phyloP scores from a whole-genome alignment of 2,113 vertebrate genomes.

The Hemichromis elongatus region DNA sequence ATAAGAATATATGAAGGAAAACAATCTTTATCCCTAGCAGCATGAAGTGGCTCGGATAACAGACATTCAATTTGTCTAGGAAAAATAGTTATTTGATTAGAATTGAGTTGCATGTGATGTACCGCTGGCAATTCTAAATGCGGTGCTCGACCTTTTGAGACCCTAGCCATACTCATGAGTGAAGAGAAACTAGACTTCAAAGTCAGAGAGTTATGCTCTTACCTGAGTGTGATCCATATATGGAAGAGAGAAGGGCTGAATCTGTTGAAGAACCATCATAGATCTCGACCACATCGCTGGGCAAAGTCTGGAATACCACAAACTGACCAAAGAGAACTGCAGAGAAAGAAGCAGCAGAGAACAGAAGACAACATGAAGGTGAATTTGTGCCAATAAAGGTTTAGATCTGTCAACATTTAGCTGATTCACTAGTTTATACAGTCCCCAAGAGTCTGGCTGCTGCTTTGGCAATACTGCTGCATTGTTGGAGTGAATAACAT shows the following conservation, averaged over 20 bases:
- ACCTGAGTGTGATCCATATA: slow-evolving; percentile 97
- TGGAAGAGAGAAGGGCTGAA: slow-evolving; percentile 88
- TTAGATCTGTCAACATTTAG: background rate
- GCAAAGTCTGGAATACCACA: slow-evolving; percentile 94
- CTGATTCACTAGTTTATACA: background rate
- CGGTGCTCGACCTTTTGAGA: background rate
- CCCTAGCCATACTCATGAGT: background rate
- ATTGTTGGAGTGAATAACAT: background rate
- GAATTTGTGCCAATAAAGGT: background rate
- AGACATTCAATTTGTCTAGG: background rate
- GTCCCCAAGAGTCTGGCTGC: background rate
- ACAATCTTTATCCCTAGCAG: background rate
- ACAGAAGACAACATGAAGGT: background rate
- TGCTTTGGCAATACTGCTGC: background rate
- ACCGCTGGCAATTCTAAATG: background rate
- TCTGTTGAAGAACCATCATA: slow-evolving; percentile 87
- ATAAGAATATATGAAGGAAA: background rate
- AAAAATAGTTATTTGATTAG: background rate
- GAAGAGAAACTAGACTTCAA: background rate
- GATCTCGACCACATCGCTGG: slow-evolving; percentile 89
- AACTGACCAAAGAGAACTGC: slow-evolving; percentile 98
- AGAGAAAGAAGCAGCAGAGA: background rate
- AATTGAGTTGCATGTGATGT: background rate
- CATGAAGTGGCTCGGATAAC: background rate
- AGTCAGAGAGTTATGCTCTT: slow-evolving; percentile 15